A percentile compares a stretch with the other conserved stretches of the same genome.
phyloP scores from a whole-genome alignment of 1,140 invertebrate genomes.

The Steinernema feltiae region DNA sequence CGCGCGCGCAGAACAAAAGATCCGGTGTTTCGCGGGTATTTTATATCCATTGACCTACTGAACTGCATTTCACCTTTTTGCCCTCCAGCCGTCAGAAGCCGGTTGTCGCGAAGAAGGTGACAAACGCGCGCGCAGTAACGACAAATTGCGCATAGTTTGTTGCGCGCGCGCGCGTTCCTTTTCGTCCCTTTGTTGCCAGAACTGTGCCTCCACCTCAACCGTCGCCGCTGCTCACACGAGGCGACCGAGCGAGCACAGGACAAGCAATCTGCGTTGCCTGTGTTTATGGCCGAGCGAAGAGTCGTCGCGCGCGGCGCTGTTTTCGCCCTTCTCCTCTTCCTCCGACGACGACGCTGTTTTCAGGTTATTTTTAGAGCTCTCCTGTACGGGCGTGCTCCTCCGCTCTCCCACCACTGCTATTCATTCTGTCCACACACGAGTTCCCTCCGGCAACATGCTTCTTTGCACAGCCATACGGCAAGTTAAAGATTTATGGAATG shows the following conservation, averaged over 20 bases:
- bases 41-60: conserved; percentile 5
- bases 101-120: conserved; percentile 7
- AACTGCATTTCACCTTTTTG: conserved; percentile 13
- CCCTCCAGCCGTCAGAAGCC: neutral
- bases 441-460: neutral
- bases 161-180: neutral
- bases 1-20: neutral
- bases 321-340: too few relatives aligned
- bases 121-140: neutral
- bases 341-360: too few relatives aligned
- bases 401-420: too few relatives aligned
- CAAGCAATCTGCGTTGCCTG: neutral
- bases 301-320: too few relatives aligned
- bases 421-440: neutral
- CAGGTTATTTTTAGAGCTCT: too few relatives aligned
- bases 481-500: neutral
- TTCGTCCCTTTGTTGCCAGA: neutral
- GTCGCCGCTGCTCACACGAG: neutral
- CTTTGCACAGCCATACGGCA: neutral
- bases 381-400: too few relatives aligned
- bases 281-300: neutral
- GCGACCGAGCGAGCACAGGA: neutral
- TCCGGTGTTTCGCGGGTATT: neutral
- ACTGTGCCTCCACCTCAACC: neutral
- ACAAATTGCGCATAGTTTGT: conserved; percentile 15